These are phyloP conservation scores for Drosophila albomicans DNA, from an alignment of 1,140 invertebrate species.

Conservation along the genomic window DNA sequence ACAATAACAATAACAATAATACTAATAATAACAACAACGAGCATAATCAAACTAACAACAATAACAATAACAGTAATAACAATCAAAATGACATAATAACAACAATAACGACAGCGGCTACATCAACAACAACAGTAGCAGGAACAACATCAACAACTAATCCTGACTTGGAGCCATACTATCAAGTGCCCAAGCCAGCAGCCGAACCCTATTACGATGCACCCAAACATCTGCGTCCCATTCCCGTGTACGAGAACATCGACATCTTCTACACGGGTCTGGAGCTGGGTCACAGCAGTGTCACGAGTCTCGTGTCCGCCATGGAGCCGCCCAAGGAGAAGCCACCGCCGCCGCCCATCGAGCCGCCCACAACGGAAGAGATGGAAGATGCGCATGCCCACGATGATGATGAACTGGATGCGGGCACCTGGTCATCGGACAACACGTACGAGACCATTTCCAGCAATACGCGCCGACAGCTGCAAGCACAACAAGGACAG, in stretches of 20 bases:
- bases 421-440: constrained; percentile 75
- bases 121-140: constrained; percentile 32
- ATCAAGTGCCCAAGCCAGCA: constrained; percentile 78
- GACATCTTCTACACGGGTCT: constrained; percentile 86
- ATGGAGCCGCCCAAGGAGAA: constrained; percentile 93
- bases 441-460: constrained; percentile 81
- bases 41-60: constrained; percentile 74
- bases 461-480: constrained; percentile 62
- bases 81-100: constrained; percentile 47
- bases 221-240: constrained; percentile 77
- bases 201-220: constrained; percentile 83
- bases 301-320: constrained; percentile 4
- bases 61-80: constrained; percentile 53
- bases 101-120: constrained; percentile 39
- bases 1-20: constrained; percentile 70
- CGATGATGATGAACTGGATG: constrained; percentile 59
- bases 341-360: constrained; percentile 92
- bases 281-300: constrained; percentile 49
- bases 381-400: background rate
- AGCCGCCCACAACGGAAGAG: constrained; percentile 71
- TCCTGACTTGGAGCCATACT: constrained; percentile 74
- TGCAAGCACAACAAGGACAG: constrained; percentile 33
- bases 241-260: constrained; percentile 87
- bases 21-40: constrained; percentile 63
- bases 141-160: constrained; percentile 48